Conservation (phyloP, 2,797 vertebrate genomes). For the Tokudaia tokunoshimensis region DNA sequence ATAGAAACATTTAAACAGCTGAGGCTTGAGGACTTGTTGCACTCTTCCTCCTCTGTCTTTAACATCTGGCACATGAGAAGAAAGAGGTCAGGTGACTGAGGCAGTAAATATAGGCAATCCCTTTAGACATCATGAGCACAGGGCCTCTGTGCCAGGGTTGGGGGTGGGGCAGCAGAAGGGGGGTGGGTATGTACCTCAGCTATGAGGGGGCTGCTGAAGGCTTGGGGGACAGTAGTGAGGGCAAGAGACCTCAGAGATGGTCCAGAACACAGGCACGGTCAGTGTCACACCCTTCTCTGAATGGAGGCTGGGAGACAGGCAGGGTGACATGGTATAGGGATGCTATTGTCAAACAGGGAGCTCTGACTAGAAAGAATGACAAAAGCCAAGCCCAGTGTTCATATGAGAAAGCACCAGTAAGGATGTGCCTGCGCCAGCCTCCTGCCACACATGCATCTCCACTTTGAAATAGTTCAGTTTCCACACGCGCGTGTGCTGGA, state of each 20-base stretch:
- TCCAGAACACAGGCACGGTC: slow-evolving; percentile 78
- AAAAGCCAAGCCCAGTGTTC: slow-evolving; percentile 47
- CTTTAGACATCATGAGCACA: slow-evolving; percentile 78
- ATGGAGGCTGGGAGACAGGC: slow-evolving; percentile 26
- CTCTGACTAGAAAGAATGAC: slow-evolving; percentile 29
- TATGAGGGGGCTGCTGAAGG: slow-evolving; percentile 69
- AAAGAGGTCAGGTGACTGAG: slow-evolving; percentile 77
- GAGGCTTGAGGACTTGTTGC: slow-evolving; percentile 67
- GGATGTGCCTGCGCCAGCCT: slow-evolving; percentile 44
- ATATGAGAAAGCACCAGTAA: slow-evolving; percentile 81
- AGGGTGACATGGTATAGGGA: background rate
- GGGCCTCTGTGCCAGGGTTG: slow-evolving; percentile 61
- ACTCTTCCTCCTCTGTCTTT: slow-evolving; percentile 76
- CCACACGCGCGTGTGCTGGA: no score
- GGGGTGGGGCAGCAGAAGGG: slow-evolving; percentile 23
- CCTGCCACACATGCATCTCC: background rate
- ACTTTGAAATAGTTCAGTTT: background rate
- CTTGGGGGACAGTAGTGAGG: slow-evolving; percentile 64
- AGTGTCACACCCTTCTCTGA: slow-evolving; percentile 68
- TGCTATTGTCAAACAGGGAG: slow-evolving; percentile 45
- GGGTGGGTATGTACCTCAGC: slow-evolving; percentile 55
- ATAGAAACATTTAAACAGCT: slow-evolving; percentile 78
- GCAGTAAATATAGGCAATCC: slow-evolving; percentile 84
- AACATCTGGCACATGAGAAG: slow-evolving; percentile 76
- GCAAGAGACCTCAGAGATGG: slow-evolving; percentile 72